These are phyloP conservation scores for Myrmophylax atrothorax DNA, from an alignment of 2,113 vertebrate genomes.

Conservation along the genomic window DNA sequence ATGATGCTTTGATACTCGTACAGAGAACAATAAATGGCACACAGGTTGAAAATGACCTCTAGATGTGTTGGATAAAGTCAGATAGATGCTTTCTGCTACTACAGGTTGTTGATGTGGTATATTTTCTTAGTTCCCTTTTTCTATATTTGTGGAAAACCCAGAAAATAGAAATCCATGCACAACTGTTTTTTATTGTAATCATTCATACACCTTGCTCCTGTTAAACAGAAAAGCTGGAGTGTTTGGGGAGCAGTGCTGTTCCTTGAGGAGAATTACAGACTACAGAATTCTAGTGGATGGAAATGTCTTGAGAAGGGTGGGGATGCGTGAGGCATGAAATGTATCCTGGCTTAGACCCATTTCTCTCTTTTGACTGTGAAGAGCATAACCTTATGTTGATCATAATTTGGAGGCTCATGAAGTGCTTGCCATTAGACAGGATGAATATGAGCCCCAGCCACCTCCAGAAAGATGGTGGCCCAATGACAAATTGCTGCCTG, in stretches of 20 bases:
- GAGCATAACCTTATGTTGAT: rapidly evolving
- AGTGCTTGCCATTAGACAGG: neutral
- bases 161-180: neutral
- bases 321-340: neutral
- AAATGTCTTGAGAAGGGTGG: neutral
- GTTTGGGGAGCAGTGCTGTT: neutral
- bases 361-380: neutral
- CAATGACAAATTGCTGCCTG: neutral
- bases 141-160: neutral
- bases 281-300: neutral
- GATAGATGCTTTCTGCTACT: neutral
- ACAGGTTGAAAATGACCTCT: neutral
- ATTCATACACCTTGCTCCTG: neutral
- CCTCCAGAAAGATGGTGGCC: neutral
- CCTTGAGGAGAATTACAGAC: neutral
- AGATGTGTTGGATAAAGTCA: neutral
- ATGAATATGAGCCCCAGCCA: neutral
- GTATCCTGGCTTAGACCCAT: neutral
- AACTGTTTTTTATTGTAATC: neutral
- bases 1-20: neutral
- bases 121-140: neutral
- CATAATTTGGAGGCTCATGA: neutral
- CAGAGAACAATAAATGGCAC: neutral
- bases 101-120: neutral
- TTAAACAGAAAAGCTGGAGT: neutral